phyloP scores from a whole-genome alignment of 2,888 invertebrate genomes.

The Aromia moschata region DNA sequence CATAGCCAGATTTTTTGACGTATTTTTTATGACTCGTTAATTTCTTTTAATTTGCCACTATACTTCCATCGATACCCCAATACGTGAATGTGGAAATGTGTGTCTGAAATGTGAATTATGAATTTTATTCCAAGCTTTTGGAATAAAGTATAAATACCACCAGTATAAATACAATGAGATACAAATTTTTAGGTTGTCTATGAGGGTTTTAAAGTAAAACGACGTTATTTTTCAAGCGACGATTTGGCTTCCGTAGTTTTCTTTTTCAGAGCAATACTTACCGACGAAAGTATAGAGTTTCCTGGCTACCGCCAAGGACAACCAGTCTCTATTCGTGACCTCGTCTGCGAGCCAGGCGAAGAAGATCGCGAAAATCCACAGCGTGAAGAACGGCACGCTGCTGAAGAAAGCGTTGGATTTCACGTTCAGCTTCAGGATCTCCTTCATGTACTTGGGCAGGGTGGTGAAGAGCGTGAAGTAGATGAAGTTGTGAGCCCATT shows the following conservation, averaged over 20 bases:
- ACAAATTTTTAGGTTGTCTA: too few relatives aligned
- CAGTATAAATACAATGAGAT: too few relatives aligned
- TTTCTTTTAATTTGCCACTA: too few relatives aligned
- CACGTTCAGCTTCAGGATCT: conserved; percentile 34
- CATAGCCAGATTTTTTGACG: too few relatives aligned
- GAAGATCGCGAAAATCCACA: not conserved
- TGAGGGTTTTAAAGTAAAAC: too few relatives aligned
- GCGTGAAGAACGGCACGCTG: conserved; percentile 15
- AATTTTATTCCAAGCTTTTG: too few relatives aligned
- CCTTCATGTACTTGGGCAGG: conserved; percentile 33
- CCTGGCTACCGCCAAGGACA: not conserved
- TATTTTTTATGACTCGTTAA: too few relatives aligned
- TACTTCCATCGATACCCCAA: too few relatives aligned
- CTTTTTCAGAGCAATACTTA: not conserved
- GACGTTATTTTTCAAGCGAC: not conserved
- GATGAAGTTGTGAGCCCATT: conserved; percentile 73
- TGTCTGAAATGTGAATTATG: too few relatives aligned
- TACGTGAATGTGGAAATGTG: too few relatives aligned
- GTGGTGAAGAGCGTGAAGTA: conserved; percentile 65
- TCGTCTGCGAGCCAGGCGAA: conserved; percentile 13
- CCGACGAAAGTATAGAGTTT: not conserved
- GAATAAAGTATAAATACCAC: too few relatives aligned
- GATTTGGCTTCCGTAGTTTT: not conserved
- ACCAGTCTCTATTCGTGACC: conserved; percentile 15
- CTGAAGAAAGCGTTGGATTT: conserved; percentile 23